These are phyloP conservation scores for Cyclura pinguis DNA, from an alignment of 2,797 vertebrate genomes.

Conservation along the genomic window DNA sequence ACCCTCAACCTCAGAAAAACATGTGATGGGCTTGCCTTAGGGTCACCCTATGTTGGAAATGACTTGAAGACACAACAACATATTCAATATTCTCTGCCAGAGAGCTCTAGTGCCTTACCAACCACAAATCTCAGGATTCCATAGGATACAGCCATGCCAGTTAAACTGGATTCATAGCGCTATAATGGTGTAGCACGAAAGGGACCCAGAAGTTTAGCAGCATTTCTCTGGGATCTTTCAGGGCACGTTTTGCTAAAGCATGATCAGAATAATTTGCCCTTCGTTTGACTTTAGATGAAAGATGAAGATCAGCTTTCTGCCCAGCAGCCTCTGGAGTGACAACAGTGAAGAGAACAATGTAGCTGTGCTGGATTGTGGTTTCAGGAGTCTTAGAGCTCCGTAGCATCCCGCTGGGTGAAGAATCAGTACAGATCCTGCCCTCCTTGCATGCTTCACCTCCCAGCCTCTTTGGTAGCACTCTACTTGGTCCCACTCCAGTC, in stretches of 20 bases:
- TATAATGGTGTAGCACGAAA: no score
- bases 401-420: background rate
- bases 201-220: background rate
- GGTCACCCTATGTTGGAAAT: no score
- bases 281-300: no score
- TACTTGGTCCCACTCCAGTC: background rate
- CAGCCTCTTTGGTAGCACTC: background rate
- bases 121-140: no score
- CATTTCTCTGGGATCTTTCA: background rate
- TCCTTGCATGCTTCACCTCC: background rate
- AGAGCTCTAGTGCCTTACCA: no score
- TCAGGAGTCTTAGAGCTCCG: background rate
- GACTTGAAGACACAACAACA: no score
- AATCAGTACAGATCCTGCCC: background rate
- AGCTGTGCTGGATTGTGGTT: background rate
- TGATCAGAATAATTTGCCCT: no score
- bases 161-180: no score
- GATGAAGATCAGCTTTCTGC: background rate
- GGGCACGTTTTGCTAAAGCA: background rate
- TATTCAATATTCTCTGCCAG: no score
- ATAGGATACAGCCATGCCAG: no score
- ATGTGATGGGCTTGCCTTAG: no score
- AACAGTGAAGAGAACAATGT: background rate
- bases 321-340: background rate
- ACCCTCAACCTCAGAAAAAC: no score